Percentiles rank a stretch among this genome's conserved stretches.
phyloP scores from a whole-genome alignment of 2,113 vertebrate species.

The Callipepla squamata region DNA sequence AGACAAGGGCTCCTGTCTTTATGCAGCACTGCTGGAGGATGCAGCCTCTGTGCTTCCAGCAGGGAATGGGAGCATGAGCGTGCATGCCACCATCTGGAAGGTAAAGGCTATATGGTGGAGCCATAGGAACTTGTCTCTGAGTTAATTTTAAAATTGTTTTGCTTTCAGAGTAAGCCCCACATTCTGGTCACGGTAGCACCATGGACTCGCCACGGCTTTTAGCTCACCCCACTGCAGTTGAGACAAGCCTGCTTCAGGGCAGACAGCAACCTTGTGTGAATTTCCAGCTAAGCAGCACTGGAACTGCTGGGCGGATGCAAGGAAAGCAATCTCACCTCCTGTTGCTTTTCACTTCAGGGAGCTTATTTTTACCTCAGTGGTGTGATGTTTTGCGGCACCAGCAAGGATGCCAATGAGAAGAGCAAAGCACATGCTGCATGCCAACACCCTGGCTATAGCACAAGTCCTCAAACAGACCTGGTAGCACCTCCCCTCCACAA shows the following conservation, averaged over 20 bases:
- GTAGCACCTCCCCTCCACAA: background rate
- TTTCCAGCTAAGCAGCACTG: background rate
- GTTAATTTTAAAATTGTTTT: background rate
- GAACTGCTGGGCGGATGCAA: background rate
- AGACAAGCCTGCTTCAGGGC: background rate
- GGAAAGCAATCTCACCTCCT: background rate
- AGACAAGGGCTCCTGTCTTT: background rate
- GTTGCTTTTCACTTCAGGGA: rapidly evolving
- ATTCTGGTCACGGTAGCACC: background rate
- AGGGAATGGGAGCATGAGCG: rapidly evolving
- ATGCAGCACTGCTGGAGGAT: background rate
- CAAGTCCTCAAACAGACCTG: background rate
- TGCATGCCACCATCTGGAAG: background rate
- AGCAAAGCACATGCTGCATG: background rate
- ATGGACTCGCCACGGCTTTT: rapidly evolving
- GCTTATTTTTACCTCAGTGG: background rate
- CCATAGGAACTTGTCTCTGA: background rate
- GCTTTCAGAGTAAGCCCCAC: background rate
- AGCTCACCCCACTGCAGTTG: background rate
- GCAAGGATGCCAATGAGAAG: background rate
- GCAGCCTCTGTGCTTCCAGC: rapidly evolving
- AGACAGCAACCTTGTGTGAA: rapidly evolving
- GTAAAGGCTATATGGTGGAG: background rate
- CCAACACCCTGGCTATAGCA: background rate
- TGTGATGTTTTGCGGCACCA: background rate